Percentiles rank a stretch among this genome's conserved stretches.
phyloP scores from a whole-genome alignment of 2,113 vertebrate genomes.

The Lethenteron reissneri region DNA sequence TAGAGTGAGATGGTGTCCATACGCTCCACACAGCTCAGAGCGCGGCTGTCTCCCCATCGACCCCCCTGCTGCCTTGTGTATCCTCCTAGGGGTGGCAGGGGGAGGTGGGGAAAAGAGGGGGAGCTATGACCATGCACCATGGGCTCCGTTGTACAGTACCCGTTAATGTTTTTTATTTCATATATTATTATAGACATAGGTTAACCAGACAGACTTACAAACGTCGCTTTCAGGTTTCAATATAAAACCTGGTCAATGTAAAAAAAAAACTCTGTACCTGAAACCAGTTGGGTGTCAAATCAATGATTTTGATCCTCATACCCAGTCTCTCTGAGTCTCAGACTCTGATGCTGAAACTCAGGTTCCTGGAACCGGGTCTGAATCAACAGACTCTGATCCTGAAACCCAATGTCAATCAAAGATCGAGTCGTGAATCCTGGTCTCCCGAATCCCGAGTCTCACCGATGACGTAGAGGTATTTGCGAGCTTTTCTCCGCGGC shows the following conservation, averaged over 20 bases:
- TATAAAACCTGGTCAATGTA: not conserved
- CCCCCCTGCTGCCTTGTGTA: slow-evolving; percentile 78
- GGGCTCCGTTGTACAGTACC: too few species aligned
- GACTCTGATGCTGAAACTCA: not conserved
- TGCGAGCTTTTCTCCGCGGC: slow-evolving; percentile 81
- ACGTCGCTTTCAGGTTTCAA: not conserved
- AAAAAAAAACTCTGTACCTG: not conserved
- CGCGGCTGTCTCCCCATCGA: slow-evolving; percentile 81
- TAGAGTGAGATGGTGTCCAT: slow-evolving; percentile 95
- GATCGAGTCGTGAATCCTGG: not conserved
- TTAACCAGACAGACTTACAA: not conserved
- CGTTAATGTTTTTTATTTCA: not conserved
- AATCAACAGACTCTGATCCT: not conserved
- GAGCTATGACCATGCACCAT: too few species aligned
- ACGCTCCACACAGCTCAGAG: slow-evolving; percentile 77
- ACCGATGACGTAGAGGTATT: slow-evolving; percentile 95
- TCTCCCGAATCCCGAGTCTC: slow-evolving; percentile 11
- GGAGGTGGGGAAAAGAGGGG: slow-evolving; percentile 15
- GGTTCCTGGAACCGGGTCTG: not conserved
- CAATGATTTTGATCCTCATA: not conserved
- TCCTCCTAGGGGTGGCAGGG: slow-evolving; percentile 34
- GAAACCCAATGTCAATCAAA: not conserved
- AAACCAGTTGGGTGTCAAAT: not conserved
- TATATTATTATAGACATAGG: not conserved
- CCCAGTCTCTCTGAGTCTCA: not conserved